Conservation (phyloP, 2,113 vertebrate species). For the Ochotona princeps region DNA sequence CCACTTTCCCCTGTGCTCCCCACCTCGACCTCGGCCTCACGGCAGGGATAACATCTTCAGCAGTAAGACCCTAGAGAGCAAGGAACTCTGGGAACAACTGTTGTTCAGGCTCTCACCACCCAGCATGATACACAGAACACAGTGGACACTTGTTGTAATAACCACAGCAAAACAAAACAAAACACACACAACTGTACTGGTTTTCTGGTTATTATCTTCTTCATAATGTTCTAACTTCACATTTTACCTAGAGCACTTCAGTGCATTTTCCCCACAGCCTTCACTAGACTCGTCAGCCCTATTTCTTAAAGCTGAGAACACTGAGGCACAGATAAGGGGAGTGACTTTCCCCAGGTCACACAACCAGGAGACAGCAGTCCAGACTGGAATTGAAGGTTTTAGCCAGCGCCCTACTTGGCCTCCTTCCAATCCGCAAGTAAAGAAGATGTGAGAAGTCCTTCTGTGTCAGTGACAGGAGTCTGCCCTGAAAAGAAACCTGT, state of each 20-base stretch:
- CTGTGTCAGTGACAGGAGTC: neutral
- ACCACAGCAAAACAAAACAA: neutral
- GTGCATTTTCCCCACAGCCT: neutral
- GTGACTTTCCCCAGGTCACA: constrained; percentile 34
- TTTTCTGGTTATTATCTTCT: neutral
- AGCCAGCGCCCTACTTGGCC: constrained; percentile 45
- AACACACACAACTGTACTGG: constrained; percentile 16
- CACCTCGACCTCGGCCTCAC: neutral
- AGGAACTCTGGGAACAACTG: neutral
- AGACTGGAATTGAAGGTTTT: constrained; percentile 60
- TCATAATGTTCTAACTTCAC: neutral
- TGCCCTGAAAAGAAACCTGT: constrained; percentile 5
- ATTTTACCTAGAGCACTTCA: neutral
- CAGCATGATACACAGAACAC: neutral
- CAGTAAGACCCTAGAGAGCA: neutral
- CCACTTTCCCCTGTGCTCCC: neutral
- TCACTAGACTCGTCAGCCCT: neutral
- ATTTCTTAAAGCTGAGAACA: constrained; percentile 51
- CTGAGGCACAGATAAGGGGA: constrained; percentile 29
- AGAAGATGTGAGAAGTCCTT: constrained; percentile 1
- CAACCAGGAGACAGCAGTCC: neutral
- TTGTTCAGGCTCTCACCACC: neutral
- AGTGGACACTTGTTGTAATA: neutral
- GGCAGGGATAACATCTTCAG: neutral
- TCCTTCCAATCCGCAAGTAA: constrained; percentile 56